Base-by-base conservation (phyloP, 2,113 vertebrate genomes). In the Passer montanus region DNA sequence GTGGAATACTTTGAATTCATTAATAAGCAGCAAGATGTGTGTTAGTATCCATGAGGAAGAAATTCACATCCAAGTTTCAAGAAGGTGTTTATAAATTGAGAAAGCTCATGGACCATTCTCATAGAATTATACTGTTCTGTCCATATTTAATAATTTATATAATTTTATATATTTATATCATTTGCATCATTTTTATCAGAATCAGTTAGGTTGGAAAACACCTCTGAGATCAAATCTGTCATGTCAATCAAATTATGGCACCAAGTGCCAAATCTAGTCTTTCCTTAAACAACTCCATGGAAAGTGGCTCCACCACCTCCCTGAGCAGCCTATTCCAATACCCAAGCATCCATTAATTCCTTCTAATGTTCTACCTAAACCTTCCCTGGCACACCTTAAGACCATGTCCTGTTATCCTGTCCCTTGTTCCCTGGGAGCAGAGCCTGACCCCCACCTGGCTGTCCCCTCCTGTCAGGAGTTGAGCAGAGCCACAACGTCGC, bases 211-310 rank as follows among this genome's bases (percentile, higher is more conserved):
- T 28, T 66, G 22, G 18, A 74, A 74, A 58, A 66, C 18, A 59
- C 15, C 18, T 44, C 31, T 50, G 43, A 44, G 15, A 66, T 16
- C 4, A 41, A 73, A 12, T 58, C 50, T 28, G n/a, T 27, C 10
- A 6, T 4, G 4, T 22, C 50, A 58, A 33, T 2, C 3, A 50
- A 9, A 22, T 26, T 9, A 80, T 0, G 14, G 5, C 30, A 49
- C 50, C 0, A 1, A 49, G 21, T 33, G 43, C 6, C 22, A 27
- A 1, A 3, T 31, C 1, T 0, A 19, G 8, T 19, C 11, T 43
- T 72, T 31, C 20, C 17, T 64, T 35, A 56, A 49, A 35, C 7
- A 35, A 10, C 18, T 64, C 8, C 21, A 73, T 17, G 6, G 11
- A 56, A 28, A 26, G 17, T 13, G 21, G 7, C 7, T 56, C 35